Conservation (phyloP, 2,113 vertebrate genomes). For the Crotalus tigris region DNA sequence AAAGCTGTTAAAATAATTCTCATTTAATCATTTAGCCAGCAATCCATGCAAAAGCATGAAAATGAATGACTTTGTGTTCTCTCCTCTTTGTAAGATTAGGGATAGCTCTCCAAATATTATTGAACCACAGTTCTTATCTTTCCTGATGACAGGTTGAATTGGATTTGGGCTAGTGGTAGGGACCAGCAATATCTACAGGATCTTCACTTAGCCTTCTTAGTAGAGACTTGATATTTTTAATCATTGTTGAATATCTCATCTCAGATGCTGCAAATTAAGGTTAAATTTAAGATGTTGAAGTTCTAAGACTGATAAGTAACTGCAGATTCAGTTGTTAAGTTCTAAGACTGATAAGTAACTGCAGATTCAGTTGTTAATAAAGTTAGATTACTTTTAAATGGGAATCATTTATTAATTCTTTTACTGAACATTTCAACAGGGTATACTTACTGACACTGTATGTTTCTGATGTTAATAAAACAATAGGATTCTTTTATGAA, state of each 20-base stretch:
- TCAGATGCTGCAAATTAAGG: background rate
- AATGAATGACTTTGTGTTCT: background rate
- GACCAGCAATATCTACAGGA: background rate
- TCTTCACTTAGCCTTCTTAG: background rate
- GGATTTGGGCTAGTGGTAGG: background rate
- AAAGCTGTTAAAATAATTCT: constrained; percentile 15
- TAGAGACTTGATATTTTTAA: background rate
- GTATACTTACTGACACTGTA: background rate
- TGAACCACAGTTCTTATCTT: background rate
- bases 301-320: background rate
- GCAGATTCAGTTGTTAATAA: background rate
- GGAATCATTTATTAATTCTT: background rate
- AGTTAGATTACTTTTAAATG: background rate
- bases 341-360: background rate
- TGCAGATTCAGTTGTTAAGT: background rate
- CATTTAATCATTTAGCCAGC: background rate
- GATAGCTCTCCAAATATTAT: background rate
- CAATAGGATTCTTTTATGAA: background rate
- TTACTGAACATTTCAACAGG: background rate
- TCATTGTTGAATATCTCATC: background rate
- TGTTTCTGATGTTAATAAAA: background rate
- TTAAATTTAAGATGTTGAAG: background rate
- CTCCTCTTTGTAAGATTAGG: background rate
- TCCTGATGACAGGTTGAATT: background rate
- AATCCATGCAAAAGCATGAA: background rate